Evolutionary conservation across 2,797 vertebrate species (phyloP), one percentile per base, ranked within the genome.

Genomic region (Poeciliopsis presidionis): DNA sequence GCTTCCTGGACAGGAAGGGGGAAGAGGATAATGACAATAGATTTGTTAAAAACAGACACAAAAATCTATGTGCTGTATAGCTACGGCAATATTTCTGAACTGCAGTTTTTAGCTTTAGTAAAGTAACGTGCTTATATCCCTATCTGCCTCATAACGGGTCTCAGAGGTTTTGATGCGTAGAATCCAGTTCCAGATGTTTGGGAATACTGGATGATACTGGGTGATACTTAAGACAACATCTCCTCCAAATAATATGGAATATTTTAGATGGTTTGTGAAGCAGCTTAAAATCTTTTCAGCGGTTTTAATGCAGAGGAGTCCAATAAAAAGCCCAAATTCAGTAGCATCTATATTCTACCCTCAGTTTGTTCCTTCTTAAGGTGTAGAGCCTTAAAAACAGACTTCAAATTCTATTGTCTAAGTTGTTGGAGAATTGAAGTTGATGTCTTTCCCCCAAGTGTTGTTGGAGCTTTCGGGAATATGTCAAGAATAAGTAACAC

Each of bases 1-100:
- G 97, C 97, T 14, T 99, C 97, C 95, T 95, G 78, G 36, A 77
- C 2, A 47, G n/a, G 22, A 70, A 13, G 82, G 13, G 28, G 69
- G 11, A 7, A 74, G 57, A 63, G 25, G n/a, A 72, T 28, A 53
- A 51, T 12, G 79, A n/a, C 59, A 14, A 67, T 6, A 8, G 30
- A 59, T 3, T 3, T 12, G 6, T 47, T 70, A 41, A 57, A 80
- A 25, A 39, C 4, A 2, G 13, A 69, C 4, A 16, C 28, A 39
- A 7, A 53, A 70, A n/a, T 5, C 33, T 9, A 18, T 7, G 7
- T 0, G 2, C 14, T 13, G 65, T 16, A 55, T 51, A 72, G 39
- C 57, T 33, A 36, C 22, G 41, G 74, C 45, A 14, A 13, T 7
- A 1, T 41, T 72, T 69, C 43, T 43, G 9, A 18, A 74, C 14